phyloP scores from a whole-genome alignment of 2,888 invertebrate species.

The Leucania comma region DNA sequence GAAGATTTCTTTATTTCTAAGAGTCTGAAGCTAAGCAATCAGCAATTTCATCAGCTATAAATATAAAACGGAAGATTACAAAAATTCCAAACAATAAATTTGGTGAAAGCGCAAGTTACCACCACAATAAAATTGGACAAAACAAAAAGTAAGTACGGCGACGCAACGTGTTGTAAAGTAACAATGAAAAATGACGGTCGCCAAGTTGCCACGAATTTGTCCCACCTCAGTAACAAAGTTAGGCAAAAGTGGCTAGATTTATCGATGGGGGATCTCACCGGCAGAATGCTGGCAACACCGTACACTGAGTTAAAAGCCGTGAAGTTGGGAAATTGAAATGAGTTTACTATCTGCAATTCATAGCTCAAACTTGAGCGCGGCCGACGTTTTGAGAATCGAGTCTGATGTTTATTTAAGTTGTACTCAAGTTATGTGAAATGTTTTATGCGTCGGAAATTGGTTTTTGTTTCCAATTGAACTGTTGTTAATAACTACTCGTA shows the following conservation, averaged over 20 bases:
- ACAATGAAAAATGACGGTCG: slow-evolving; percentile 70
- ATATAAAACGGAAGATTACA: slow-evolving; percentile 62
- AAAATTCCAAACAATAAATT: slow-evolving; percentile 64
- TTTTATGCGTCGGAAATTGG: slow-evolving; percentile 6
- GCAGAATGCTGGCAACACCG: slow-evolving; percentile 58
- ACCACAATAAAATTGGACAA: slow-evolving; percentile 66
- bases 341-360: slow-evolving; percentile 65
- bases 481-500: background rate
- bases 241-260: slow-evolving; percentile 70
- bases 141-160: slow-evolving; percentile 64
- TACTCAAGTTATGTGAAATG: slow-evolving; percentile 21
- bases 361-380: slow-evolving; percentile 49
- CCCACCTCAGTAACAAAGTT: slow-evolving; percentile 71
- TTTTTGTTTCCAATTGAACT: background rate
- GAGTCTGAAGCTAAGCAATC: slow-evolving; percentile 28
- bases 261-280: slow-evolving; percentile 66
- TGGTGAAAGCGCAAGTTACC: slow-evolving; percentile 59
- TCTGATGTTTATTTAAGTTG: slow-evolving; percentile 55
- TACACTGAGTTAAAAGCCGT: slow-evolving; percentile 63
- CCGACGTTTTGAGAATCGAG: slow-evolving; percentile 42
- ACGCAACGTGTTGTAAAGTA: slow-evolving; percentile 69
- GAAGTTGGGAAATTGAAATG: slow-evolving; percentile 63
- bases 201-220: slow-evolving; percentile 69
- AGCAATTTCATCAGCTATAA: slow-evolving; percentile 48
- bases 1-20: slow-evolving; percentile 24